Conservation (phyloP, 2,888 invertebrate species). For the Tetragnatha montana region DNA sequence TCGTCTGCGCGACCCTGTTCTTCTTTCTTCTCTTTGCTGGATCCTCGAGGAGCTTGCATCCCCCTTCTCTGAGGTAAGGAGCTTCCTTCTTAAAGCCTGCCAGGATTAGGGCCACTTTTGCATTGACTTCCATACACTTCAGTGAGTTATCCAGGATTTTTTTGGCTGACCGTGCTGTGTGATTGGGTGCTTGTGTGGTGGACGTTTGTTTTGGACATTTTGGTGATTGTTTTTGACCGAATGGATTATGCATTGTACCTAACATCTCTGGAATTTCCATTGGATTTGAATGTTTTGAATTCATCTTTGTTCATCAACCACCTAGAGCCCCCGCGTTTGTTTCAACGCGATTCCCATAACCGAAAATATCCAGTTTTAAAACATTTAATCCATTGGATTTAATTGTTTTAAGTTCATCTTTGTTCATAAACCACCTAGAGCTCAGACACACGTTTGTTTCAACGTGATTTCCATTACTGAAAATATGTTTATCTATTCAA, state of each 20-base stretch:
- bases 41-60: conserved; percentile 48
- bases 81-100: conserved; percentile 13
- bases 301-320: no score
- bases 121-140: not conserved
- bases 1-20: conserved; percentile 28
- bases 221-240: not conserved
- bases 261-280: no score
- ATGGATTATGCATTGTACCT: not conserved
- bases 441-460: no score
- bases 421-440: no score
- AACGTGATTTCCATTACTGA: no score
- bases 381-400: no score
- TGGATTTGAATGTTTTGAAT: no score
- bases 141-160: conserved; percentile 34
- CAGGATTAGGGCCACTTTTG: conserved; percentile 31
- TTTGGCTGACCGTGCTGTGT: conserved; percentile 22
- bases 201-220: conserved; percentile 5
- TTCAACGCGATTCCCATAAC: no score
- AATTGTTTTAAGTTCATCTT: no score
- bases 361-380: no score
- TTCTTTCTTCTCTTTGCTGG: conserved; percentile 64
- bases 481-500: no score
- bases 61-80: conserved; percentile 50
- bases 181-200: not conserved
- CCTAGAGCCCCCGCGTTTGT: no score